Evolutionary conservation across 1,140 invertebrate species (phyloP).

Genomic region (Brachionus koreanus): DNA sequence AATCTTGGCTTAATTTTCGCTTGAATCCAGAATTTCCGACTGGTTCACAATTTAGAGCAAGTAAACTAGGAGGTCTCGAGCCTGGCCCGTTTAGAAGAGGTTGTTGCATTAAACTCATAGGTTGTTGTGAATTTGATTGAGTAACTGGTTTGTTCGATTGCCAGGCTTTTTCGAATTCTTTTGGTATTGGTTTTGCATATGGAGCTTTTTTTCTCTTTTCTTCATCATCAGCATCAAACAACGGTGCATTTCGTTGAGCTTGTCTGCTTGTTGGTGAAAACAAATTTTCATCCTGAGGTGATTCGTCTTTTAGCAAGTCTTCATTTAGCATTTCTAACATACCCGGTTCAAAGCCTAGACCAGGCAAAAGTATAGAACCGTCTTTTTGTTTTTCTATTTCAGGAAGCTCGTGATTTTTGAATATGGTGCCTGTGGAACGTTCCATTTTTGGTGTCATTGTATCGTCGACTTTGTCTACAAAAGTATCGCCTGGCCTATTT

Average conservation of each 20-base stretch:
- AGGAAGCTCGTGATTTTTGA: constrained; percentile 29
- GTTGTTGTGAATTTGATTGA: background rate
- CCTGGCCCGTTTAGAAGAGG: background rate
- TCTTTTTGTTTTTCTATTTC: constrained; percentile 28
- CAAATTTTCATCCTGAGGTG: background rate
- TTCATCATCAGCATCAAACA: constrained; percentile 13
- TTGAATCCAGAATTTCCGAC: background rate
- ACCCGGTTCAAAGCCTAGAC: constrained; percentile 21
- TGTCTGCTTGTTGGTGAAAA: background rate
- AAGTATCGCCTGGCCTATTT: constrained; percentile 92
- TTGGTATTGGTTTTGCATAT: constrained; percentile 35
- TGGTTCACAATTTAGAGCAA: constrained; percentile 10
- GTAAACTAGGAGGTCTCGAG: background rate
- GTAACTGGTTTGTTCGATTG: constrained; percentile 3
- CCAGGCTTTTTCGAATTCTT: constrained; percentile 39
- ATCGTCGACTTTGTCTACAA: constrained; percentile 86
- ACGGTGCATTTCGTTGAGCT: background rate
- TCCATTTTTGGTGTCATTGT: background rate
- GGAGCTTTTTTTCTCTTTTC: constrained; percentile 15
- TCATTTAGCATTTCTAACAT: constrained; percentile 28
- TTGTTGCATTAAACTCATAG: background rate
- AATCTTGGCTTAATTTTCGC: constrained; percentile 21
- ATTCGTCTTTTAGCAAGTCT: constrained; percentile 23
- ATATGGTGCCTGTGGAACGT: constrained; percentile 22
- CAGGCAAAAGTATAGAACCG: background rate